These are phyloP conservation scores for Heliothis peltigera DNA, from an alignment of 2,888 invertebrate species.

Conservation along the genomic window DNA sequence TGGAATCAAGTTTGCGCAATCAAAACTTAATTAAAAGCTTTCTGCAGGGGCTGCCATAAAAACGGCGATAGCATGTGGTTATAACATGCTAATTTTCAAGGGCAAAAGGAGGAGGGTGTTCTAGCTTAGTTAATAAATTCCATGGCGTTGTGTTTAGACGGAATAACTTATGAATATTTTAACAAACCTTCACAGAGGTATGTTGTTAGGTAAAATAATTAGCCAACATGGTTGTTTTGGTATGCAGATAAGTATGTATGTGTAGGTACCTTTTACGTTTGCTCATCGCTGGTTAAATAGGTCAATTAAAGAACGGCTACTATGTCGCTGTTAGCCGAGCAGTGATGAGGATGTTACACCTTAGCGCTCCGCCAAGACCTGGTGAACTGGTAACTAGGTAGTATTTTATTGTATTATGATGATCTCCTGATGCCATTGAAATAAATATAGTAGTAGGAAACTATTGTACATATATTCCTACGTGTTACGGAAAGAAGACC, in stretches of 20 bases:
- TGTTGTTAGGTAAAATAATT: constrained; percentile 5
- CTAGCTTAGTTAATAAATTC: constrained; percentile 12
- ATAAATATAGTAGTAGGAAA: too few species aligned
- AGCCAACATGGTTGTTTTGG: background rate
- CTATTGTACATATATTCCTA: too few species aligned
- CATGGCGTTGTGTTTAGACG: background rate
- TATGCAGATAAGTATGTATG: background rate
- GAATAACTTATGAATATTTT: background rate
- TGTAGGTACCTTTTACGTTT: constrained; percentile 18
- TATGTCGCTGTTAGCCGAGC: constrained; percentile 12
- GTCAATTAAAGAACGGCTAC: constrained; percentile 30
- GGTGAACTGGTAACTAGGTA: constrained; percentile 7
- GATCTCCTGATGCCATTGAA: too few species aligned
- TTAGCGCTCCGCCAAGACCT: constrained; percentile 30
- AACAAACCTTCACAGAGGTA: background rate
- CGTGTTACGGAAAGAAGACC: too few species aligned
- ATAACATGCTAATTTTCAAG: constrained; percentile 26
- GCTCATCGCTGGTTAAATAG: constrained; percentile 32
- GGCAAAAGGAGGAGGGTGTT: constrained; percentile 9
- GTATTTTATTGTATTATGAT: constrained; percentile 7
- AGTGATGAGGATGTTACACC: constrained; percentile 3
- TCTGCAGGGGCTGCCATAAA: constrained; percentile 10
- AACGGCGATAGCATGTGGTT: constrained; percentile 23
- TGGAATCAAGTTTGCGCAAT: constrained; percentile 10
- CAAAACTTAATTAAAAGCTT: constrained; percentile 16